Base-by-base conservation (phyloP, 2,888 invertebrate genomes). In the Acleris holmiana region DNA sequence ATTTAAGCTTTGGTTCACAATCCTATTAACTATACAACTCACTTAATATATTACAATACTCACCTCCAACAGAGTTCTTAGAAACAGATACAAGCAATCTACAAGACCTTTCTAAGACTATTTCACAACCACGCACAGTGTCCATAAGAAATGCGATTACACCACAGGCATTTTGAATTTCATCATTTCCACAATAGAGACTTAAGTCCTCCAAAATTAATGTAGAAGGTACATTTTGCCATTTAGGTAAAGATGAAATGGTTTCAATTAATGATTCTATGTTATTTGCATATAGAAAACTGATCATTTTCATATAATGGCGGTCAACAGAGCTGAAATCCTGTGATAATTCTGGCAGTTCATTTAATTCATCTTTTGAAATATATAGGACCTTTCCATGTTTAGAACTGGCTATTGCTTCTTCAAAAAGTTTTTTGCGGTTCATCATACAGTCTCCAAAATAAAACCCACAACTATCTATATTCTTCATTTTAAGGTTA, bases 261-360 rank as follows among this genome's bases (percentile, higher is more conserved):
- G 83, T 85, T 71, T 89, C 89, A 66, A 89, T 69, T 6, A 91
- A 72, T n/a, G 83, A 76, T 56, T 85, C 78, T 53, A 86, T 68
- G 64, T 71, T 82, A 51, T 80, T 82, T 46, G 83, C 84, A 79
- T 92, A 91, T 13, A 92, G 69, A 74, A 92, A 91, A 71, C 84
- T 88, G 19, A 92, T 85, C 88, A 91, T 87, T 77, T 90, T 91
- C 82, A 91, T 84, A 59, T 85, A 90, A 71, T 87, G 82, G 67
- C 83, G 82, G 54, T 85, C 86, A 1, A 86, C 68, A 55, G 76
- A 75, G 69, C 64, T 79, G 2, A 88, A 66, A 62, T 90, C 87
- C 74, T 91, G 86, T 10, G 89, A 88, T 53, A 91, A 69, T 66
- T 85, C 72, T n/a, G 92, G 92, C 21, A 92, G 69, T 74, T 90